These are phyloP conservation scores for Acleris literana DNA, from an alignment of 2,888 invertebrate genomes.

Conservation along the genomic window DNA sequence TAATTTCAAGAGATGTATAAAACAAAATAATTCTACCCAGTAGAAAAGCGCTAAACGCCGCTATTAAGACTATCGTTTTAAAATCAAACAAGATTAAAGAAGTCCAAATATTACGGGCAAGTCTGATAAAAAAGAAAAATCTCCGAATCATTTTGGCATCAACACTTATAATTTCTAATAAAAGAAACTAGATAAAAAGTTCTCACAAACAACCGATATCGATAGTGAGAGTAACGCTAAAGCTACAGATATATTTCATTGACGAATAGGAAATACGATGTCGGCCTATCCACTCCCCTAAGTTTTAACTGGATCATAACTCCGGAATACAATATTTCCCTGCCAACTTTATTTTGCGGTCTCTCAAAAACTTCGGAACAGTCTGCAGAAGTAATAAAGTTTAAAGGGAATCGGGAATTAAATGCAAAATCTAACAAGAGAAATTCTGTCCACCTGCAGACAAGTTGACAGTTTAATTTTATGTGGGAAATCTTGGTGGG, in stretches of 20 bases:
- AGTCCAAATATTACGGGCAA: background rate
- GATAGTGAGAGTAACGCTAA: background rate
- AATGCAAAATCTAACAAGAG: conserved; percentile 33
- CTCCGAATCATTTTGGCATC: background rate
- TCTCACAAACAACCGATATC: background rate
- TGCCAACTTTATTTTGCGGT: conserved; percentile 19
- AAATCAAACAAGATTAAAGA: no score
- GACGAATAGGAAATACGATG: conserved; percentile 5
- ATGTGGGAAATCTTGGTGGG: conserved; percentile 10
- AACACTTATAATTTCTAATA: background rate
- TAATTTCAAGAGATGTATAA: no score
- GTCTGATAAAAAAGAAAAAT: background rate
- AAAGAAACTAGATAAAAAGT: conserved; percentile 3
- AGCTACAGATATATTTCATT: conserved; percentile 1
- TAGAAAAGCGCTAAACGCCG: no score
- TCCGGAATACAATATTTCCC: conserved; percentile 23
- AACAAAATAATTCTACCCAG: no score
- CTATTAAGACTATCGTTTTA: no score
- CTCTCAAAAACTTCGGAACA: conserved; percentile 27
- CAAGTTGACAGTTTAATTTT: conserved; percentile 32
- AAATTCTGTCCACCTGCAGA: conserved; percentile 31
- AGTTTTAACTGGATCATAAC: conserved; percentile 28
- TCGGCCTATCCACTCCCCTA: conserved; percentile 2
- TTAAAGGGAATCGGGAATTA: conserved; percentile 31
- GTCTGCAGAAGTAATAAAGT: conserved; percentile 34